These are phyloP conservation scores for Calameuta filiformis DNA, from an alignment of 2,888 invertebrate species.

Conservation along the genomic window DNA sequence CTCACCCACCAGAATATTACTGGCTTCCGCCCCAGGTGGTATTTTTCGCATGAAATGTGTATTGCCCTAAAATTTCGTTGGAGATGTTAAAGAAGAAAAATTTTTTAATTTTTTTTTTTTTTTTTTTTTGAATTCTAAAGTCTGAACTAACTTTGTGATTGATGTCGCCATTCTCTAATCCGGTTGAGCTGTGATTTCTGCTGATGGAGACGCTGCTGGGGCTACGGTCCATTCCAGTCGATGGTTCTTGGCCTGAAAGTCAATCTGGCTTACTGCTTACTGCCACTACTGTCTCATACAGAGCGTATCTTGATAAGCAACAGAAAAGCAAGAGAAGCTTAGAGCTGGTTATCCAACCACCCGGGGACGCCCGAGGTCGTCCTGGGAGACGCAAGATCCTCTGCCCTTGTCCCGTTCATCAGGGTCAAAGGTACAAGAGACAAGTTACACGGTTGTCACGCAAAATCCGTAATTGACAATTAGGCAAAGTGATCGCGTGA, in stretches of 20 bases:
- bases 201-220: constrained; percentile 85
- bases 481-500: background rate
- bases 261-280: constrained; percentile 59
- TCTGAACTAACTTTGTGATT: constrained; percentile 69
- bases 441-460: background rate
- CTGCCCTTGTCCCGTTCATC: background rate
- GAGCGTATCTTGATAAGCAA: background rate
- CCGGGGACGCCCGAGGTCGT: background rate
- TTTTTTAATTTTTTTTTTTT: background rate
- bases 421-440: background rate
- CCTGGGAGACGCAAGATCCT: background rate
- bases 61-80: constrained; percentile 74
- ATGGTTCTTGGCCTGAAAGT: constrained; percentile 67
- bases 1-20: constrained; percentile 97
- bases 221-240: constrained; percentile 76
- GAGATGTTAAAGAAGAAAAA: background rate
- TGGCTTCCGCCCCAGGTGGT: constrained; percentile 95
- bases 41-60: constrained; percentile 96
- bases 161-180: constrained; percentile 70
- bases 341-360: background rate
- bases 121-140: background rate
- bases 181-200: constrained; percentile 79
- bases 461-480: background rate
- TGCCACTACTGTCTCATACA: constrained; percentile 24
- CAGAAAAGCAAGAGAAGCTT: background rate